Percentiles rank a stretch among this genome's conserved stretches.
Evolutionary conservation across 1,140 invertebrate genomes (phyloP).

Genomic region (Lamellibrachia luymesi): DNA sequence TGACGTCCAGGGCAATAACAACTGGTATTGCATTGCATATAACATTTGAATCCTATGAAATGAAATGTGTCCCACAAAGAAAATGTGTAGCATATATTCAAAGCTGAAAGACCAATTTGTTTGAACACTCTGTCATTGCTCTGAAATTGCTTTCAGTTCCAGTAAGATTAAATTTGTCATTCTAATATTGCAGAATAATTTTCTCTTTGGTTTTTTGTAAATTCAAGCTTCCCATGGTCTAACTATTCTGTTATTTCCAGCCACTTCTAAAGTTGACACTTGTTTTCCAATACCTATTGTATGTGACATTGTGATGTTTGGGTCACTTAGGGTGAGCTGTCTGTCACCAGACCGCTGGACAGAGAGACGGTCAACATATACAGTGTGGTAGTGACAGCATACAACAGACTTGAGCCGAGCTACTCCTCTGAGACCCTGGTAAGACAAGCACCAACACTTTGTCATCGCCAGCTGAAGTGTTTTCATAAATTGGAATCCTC

Average conservation of each 20-base stretch:
- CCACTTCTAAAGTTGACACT: background rate
- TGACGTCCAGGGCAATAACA: too few relatives aligned
- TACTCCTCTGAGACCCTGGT: background rate
- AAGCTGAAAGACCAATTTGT: too few relatives aligned
- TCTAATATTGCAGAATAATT: background rate
- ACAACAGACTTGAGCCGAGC: background rate
- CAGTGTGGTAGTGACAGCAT: background rate
- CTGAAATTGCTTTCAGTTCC: too few relatives aligned
- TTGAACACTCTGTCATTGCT: too few relatives aligned
- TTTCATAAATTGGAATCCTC: background rate
- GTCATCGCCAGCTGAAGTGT: background rate
- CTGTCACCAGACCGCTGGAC: background rate
- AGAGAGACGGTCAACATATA: background rate
- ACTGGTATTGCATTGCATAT: background rate
- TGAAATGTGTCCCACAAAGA: too few relatives aligned
- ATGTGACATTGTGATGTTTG: background rate
- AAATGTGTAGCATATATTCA: too few relatives aligned
- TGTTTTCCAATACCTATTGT: background rate
- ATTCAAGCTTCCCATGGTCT: background rate
- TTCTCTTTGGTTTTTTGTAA: background rate
- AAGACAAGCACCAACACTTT: background rate
- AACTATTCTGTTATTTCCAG: background rate
- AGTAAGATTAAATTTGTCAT: background rate
- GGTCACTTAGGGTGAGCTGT: background rate
- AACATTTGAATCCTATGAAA: background rate